These are phyloP conservation scores for Sarcophilus harrisii DNA, from an alignment of 2,797 vertebrate genomes.

Conservation along the genomic window DNA sequence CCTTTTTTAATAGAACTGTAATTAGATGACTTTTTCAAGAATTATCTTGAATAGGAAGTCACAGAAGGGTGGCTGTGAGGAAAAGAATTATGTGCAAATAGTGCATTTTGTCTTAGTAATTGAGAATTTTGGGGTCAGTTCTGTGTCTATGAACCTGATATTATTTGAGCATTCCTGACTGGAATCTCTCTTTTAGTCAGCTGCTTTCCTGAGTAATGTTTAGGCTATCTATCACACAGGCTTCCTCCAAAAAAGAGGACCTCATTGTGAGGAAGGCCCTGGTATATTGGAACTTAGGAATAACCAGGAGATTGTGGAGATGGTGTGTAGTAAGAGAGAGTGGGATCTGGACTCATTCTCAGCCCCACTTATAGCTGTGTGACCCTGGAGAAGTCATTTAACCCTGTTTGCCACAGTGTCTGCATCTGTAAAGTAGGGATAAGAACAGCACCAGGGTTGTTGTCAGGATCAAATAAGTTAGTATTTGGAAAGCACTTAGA, in stretches of 20 bases:
- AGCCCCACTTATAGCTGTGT: background rate
- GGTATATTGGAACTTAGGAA: background rate
- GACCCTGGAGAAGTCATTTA: background rate
- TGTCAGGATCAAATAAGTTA: background rate
- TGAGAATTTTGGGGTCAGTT: background rate
- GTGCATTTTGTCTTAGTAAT: background rate
- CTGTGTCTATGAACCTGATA: background rate
- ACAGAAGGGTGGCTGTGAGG: background rate
- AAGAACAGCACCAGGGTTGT: background rate
- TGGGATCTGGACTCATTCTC: background rate
- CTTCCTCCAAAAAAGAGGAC: no score
- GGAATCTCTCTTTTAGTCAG: rapidly evolving
- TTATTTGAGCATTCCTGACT: background rate
- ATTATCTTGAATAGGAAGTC: background rate
- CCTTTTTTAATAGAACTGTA: background rate
- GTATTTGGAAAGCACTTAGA: no score
- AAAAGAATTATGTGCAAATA: background rate
- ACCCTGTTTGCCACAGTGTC: background rate
- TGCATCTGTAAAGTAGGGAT: background rate
- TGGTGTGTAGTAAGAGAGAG: background rate
- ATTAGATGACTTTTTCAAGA: background rate
- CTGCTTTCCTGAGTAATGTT: background rate
- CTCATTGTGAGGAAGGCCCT: background rate
- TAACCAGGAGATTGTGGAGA: background rate
- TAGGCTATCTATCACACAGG: background rate